phyloP scores from a whole-genome alignment of 1,140 invertebrate species.

The Hycleus cichorii region DNA sequence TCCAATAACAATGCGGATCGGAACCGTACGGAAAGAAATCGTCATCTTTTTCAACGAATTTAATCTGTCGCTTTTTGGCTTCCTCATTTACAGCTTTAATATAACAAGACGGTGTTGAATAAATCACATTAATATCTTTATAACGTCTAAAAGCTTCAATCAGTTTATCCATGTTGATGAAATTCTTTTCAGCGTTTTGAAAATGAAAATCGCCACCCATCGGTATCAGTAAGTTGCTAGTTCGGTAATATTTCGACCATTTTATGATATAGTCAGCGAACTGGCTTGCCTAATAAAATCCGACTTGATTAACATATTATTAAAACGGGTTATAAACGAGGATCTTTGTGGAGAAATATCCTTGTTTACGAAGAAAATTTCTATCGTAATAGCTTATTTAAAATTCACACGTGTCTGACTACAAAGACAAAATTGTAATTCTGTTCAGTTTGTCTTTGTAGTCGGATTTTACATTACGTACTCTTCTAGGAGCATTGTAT shows the following conservation, averaged over 20 bases:
- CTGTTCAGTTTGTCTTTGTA: not conserved
- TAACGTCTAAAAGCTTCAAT: slow-evolving; percentile 42
- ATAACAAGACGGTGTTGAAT: slow-evolving; percentile 73
- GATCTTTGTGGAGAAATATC: no score
- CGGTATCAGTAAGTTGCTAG: slow-evolving; percentile 31
- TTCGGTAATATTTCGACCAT: slow-evolving; percentile 22
- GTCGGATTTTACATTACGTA: not conserved
- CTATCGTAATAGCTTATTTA: no score
- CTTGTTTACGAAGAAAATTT: no score
- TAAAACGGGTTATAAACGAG: no score
- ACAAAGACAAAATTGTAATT: not conserved
- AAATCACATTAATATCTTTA: slow-evolving; percentile 61
- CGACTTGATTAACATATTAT: no score
- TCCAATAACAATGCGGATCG: slow-evolving; percentile 66
- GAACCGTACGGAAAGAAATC: slow-evolving; percentile 73
- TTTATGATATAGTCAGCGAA: slow-evolving; percentile 19
- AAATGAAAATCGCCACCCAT: slow-evolving; percentile 41
- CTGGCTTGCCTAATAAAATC: not conserved
- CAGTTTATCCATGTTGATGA: slow-evolving; percentile 64
- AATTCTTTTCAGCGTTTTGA: slow-evolving; percentile 54
- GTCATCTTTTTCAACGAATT: slow-evolving; percentile 46
- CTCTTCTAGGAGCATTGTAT: slow-evolving; percentile 46
- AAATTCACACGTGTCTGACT: not conserved
- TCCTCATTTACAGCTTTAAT: slow-evolving; percentile 51
- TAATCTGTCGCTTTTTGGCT: not conserved